Evolutionary conservation across 2,797 vertebrate species (phyloP).

Genomic region (Darevskia mixta): DNA sequence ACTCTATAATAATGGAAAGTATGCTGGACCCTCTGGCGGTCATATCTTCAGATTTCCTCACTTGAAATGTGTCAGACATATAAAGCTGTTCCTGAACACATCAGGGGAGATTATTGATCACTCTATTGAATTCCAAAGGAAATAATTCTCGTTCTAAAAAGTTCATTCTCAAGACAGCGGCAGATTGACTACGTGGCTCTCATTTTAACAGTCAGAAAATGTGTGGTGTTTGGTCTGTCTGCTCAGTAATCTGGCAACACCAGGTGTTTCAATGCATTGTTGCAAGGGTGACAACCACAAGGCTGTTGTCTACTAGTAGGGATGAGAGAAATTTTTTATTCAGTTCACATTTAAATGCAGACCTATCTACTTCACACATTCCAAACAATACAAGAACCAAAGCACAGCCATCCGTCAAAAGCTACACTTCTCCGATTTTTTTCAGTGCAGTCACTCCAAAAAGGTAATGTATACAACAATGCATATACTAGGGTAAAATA

Average conservation of each 20-base stretch:
- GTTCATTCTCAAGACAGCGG: neutral
- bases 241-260: neutral
- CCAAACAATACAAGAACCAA: too few species aligned
- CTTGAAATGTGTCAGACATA: constrained; percentile 85
- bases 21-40: neutral
- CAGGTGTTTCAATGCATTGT: neutral
- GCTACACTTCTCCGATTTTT: too few species aligned
- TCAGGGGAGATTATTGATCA: constrained; percentile 19
- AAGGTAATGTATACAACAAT: too few species aligned
- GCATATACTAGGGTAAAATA: too few species aligned
- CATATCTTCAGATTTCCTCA: constrained; percentile 71
- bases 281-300: neutral
- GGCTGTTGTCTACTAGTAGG: neutral
- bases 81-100: constrained; percentile 77
- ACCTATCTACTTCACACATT: too few species aligned
- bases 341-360: too few species aligned
- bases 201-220: constrained; percentile 7
- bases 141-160: constrained; percentile 4
- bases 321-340: too few species aligned
- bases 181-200: neutral
- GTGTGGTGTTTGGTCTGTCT: neutral
- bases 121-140: neutral
- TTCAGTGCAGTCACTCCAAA: too few species aligned
- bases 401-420: too few species aligned
- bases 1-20: neutral